Percentiles rank a stretch among this genome's conserved stretches.
These are phyloP conservation scores for Limnephilus marmoratus DNA, from an alignment of 2,888 invertebrate genomes.

Conservation along the genomic window DNA sequence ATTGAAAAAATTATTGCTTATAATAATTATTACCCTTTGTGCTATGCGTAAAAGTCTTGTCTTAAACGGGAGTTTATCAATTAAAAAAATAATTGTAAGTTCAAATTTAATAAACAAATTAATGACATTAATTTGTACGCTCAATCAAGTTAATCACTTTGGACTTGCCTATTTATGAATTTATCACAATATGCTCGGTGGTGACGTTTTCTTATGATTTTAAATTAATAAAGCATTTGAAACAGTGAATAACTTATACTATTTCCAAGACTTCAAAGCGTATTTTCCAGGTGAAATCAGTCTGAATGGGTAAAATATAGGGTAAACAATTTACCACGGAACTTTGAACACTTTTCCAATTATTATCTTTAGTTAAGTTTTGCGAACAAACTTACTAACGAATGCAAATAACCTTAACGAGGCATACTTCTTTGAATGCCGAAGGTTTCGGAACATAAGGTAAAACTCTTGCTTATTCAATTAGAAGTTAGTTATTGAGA, in stretches of 20 bases:
- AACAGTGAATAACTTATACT: background rate
- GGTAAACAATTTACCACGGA: constrained; percentile 9
- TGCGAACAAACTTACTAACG: constrained; percentile 26
- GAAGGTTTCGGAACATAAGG: background rate
- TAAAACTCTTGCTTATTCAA: background rate
- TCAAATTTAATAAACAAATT: background rate
- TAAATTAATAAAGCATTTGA: background rate
- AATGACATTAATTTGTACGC: background rate
- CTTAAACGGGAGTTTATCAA: too few species aligned
- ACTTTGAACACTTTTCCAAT: constrained; percentile 7
- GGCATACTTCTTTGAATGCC: background rate
- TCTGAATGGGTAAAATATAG: background rate
- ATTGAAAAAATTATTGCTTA: too few species aligned
- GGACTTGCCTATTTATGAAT: too few species aligned
- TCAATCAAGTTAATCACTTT: background rate
- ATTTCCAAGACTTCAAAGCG: background rate
- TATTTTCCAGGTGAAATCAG: background rate
- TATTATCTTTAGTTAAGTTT: constrained; percentile 18
- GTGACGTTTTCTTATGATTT: too few species aligned
- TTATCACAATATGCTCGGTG: too few species aligned
- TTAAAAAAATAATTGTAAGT: too few species aligned
- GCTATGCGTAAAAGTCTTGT: too few species aligned
- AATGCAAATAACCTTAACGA: constrained; percentile 34
- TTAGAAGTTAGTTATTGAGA: background rate
- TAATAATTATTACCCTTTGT: too few species aligned